These are phyloP conservation scores for Trichomalopsis sarcophagae DNA, from an alignment of 1,140 invertebrate genomes.

Conservation along the genomic window DNA sequence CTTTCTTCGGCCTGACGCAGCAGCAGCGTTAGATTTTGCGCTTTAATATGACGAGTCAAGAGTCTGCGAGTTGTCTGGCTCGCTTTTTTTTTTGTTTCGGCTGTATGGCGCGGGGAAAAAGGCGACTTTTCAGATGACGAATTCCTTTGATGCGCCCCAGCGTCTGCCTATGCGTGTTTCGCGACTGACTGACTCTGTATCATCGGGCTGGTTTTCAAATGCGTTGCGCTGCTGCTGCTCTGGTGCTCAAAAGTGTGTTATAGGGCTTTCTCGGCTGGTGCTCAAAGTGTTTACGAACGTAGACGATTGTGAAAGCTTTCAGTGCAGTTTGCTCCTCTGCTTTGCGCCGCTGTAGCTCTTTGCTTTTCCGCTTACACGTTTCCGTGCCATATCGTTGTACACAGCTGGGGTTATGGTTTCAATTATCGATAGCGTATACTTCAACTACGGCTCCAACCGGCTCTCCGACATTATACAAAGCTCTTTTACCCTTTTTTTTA, in stretches of 20 bases:
- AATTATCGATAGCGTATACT: too few relatives aligned
- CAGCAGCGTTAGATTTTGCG: constrained; percentile 19
- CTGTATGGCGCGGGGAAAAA: background rate
- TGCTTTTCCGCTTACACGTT: background rate
- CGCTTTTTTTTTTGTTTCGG: background rate
- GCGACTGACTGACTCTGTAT: background rate
- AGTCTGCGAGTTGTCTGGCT: constrained; percentile 22
- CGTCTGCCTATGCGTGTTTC: background rate
- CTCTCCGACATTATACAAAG: too few relatives aligned
- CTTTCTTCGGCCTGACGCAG: background rate
- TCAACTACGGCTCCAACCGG: too few relatives aligned
- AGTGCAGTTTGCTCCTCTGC: too few relatives aligned
- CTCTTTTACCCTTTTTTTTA: too few relatives aligned
- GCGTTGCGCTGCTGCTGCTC: background rate
- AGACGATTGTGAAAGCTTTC: background rate
- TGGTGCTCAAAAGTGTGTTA: background rate
- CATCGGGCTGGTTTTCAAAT: background rate
- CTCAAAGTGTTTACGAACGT: background rate
- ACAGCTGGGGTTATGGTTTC: too few relatives aligned
- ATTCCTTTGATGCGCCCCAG: constrained; percentile 19
- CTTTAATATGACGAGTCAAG: background rate
- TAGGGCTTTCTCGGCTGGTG: background rate
- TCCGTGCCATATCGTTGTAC: too few relatives aligned
- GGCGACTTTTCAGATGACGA: background rate
- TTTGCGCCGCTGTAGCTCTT: background rate